Evolutionary conservation across 1,140 invertebrate genomes (phyloP), one percentile per base, ranked within the genome.

Genomic region (Macrostomum lignano): DNA sequence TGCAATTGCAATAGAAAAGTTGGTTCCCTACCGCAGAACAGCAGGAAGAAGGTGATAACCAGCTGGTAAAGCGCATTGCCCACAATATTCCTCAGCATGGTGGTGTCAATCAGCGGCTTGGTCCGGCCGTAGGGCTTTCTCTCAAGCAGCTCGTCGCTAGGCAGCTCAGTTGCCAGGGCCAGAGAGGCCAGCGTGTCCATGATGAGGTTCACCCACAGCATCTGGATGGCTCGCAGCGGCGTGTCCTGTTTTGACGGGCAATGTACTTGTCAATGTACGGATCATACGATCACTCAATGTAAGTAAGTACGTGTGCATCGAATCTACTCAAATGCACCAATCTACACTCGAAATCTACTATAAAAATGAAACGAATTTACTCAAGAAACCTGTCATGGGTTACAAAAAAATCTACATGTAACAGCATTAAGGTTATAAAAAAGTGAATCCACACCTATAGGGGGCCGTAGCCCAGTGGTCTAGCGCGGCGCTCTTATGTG

Each of bases 181-280:
- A 98, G 66, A 1, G 88, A 96, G 35, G 91, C 91, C 32, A 98
- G 62, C 9, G 88, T 96, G 67, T 96, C 88, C 88, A 96, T 98
- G 52, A 96, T 96, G 24, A 98, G 65, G 58, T 98, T 98, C 29
- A 98, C 86, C 88, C 88, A 98, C 46, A 98, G 70, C 88, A 98
- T 96, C 70, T 98, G 88, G 31, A 98, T 86, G 45, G 88, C 88
- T 69, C 81, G 52, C 6, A 68, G 42, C 9, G 64, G 66, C 40
- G 60, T 48, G 37, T 14, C 32, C 32, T 33, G 13, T n/a, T n/a
- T n/a, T n/a, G n/a, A n/a, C n/a, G n/a, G n/a, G n/a, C n/a, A n/a
- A n/a, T n/a, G n/a, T n/a, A n/a, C n/a, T n/a, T n/a, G n/a, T n/a
- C n/a, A n/a, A n/a, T n/a, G n/a, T n/a, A n/a, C n/a, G n/a, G n/a